Evolutionary conservation across 2,797 vertebrate genomes (phyloP), one percentile per base, ranked within the genome.

Genomic region (Pseudopleuronectes americanus): DNA sequence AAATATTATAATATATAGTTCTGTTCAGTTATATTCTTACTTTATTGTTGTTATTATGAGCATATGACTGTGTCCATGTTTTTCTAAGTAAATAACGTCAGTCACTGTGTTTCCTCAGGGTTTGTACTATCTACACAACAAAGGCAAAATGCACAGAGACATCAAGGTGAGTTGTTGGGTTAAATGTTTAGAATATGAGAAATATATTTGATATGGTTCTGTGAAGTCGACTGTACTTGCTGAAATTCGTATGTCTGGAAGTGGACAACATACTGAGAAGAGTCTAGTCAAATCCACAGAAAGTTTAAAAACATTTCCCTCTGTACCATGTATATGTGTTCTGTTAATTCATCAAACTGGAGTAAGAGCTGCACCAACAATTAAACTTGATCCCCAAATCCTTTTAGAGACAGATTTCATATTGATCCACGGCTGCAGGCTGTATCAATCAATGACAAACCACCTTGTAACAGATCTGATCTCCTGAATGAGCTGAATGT

Each of bases 71-170:
- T 59, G 24, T 24, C 3, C 0, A 22, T 6, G 61, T 41, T 12
- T 12, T 10, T 12, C 13, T 43, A 19, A 26, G 10, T 7, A 16
- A 4, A 12, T 77, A 2, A 77, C 3, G 1, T 23, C n/a, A 51
- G 19, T 26, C 55, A 5, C 24, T 72, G 16, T 79, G 12, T 2
- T 65, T 86, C 81, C 88, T 0, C 89, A 99, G 98, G 98, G 98
- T 82, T 94, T 99, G 7, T 97, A 96, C 91, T 99, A 99, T 86
- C 96, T 99, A 85, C 98, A 99, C 84, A 98, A 93, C 91, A 98
- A 98, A 95, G 96, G 97, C 89, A 99, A 99, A 94, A 99, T 99
- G 97, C 98, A 99, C 94, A 96, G 98, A 95, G 98, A 99, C 85
- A 99, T 99, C 85, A 99, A 99, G 97, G 98, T 99, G 92, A 87